These are phyloP conservation scores for Anorthoa munda DNA, from an alignment of 2,888 invertebrate species.

Conservation along the genomic window DNA sequence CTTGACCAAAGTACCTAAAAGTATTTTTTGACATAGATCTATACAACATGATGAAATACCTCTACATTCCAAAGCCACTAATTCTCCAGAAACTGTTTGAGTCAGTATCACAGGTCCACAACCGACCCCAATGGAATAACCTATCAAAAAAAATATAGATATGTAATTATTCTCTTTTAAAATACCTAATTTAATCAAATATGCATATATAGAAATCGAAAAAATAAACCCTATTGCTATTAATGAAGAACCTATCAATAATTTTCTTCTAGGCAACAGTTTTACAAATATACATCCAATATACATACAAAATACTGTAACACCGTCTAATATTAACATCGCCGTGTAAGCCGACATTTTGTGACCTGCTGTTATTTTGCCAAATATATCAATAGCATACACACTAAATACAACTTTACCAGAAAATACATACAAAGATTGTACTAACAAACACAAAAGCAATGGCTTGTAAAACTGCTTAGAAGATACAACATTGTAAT, in stretches of 20 bases:
- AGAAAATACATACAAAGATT: slow-evolving; percentile 51
- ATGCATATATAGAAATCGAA: slow-evolving; percentile 39
- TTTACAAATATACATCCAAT: slow-evolving; percentile 51
- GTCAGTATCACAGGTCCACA: slow-evolving; percentile 74
- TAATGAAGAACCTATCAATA: slow-evolving; percentile 42
- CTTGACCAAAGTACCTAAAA: slow-evolving; percentile 67
- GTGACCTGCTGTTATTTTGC: slow-evolving; percentile 63
- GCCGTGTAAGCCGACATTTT: slow-evolving; percentile 46
- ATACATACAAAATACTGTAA: slow-evolving; percentile 53
- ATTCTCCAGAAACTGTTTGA: slow-evolving; percentile 67
- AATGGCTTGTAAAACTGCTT: slow-evolving; percentile 54
- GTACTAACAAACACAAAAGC: slow-evolving; percentile 35
- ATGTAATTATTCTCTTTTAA: slow-evolving; percentile 50
- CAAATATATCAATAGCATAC: slow-evolving; percentile 72
- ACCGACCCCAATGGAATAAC: slow-evolving; percentile 42
- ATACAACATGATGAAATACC: slow-evolving; percentile 57
- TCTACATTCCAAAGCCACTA: slow-evolving; percentile 67
- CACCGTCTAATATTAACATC: slow-evolving; percentile 57
- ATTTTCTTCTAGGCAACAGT: slow-evolving; percentile 40
- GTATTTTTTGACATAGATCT: slow-evolving; percentile 57
- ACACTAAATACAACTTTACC: slow-evolving; percentile 60
- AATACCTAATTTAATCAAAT: slow-evolving; percentile 36
- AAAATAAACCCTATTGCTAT: slow-evolving; percentile 57
- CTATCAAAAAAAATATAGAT: slow-evolving; percentile 37
- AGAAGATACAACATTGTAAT: slow-evolving; percentile 29